Base-by-base conservation (phyloP, 2,888 invertebrate species). In the Acanthopleura granulata region DNA sequence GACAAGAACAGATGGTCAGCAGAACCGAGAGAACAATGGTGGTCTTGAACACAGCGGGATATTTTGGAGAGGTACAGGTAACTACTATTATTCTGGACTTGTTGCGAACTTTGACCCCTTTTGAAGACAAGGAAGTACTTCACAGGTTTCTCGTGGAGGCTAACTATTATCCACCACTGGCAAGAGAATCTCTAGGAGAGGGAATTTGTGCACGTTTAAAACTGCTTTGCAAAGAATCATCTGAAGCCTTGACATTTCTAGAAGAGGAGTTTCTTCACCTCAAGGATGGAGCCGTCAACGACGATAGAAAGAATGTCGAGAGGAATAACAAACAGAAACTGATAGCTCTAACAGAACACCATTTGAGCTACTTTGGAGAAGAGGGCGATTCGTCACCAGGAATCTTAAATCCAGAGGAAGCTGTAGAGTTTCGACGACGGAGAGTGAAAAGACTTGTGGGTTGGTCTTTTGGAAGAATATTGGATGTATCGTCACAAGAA, bases 301-400 rank as follows among this genome's bases (percentile, higher is more conserved):
- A 29, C 49, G 62, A 69, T 15, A 73, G 57, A 25, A 49, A 50
- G 18, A 15, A 50, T 18, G 69, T 25, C 27, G 71, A 61, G 27
- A 74, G 69, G 27, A 74, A 57, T 62, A 51, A 77, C 73, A 72
- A 62, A 50, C 50, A 79, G 50, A 69, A 75, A 30, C 76, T 78
- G 22, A 71, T 77, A 25, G 71, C 75, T 50, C 72, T 84, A 30
- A 81, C 78, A 74, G 79, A 79, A 73, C 79, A 80, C 50, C 74
- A 83, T 22, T 81, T 82, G 73, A 78, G 62, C 57, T 82, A 81
- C 74, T 82, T 85, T 77, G 85, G 85, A n/a, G 83, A 84, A 74
- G 75, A 78, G 6, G 72, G 51, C 16, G 78, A 82, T 74, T 61
- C 72, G 16, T 76, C 81, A 51, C 84, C 84, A 15, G 29, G 51